Percentiles rank a stretch among this genome's conserved stretches.
Evolutionary conservation across 1,140 invertebrate species (phyloP).

Genomic region (Tribolium madens): DNA sequence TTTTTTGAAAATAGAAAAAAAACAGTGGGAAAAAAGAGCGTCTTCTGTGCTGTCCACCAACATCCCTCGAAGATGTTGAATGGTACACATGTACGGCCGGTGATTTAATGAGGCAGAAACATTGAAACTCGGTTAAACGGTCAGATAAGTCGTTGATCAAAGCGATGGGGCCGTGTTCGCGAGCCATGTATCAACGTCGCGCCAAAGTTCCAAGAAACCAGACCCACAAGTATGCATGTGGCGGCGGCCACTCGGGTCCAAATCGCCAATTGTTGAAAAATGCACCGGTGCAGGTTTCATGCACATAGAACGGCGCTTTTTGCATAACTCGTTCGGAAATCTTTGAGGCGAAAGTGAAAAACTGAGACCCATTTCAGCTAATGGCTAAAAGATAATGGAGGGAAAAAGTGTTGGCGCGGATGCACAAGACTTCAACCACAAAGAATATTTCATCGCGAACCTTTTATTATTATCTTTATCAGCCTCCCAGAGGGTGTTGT

Average conservation of each 20-base stretch:
- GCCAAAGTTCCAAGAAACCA: slow-evolving; percentile 52
- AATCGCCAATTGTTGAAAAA: slow-evolving; percentile 35
- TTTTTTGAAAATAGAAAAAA: slow-evolving; percentile 17
- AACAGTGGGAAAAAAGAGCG: background rate
- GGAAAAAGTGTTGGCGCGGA: background rate
- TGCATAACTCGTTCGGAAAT: slow-evolving; percentile 26
- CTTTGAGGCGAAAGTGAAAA: background rate
- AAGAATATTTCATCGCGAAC: slow-evolving; percentile 20
- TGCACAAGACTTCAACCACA: background rate
- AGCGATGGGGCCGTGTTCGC: slow-evolving; percentile 45
- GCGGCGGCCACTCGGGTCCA: slow-evolving; percentile 30
- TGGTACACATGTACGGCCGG: slow-evolving; percentile 50
- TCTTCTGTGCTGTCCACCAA: slow-evolving; percentile 33
- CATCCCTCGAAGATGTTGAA: slow-evolving; percentile 46
- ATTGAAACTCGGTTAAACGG: slow-evolving; percentile 53
- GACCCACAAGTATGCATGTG: slow-evolving; percentile 42
- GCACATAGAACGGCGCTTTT: slow-evolving; percentile 4
- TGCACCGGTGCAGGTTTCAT: slow-evolving; percentile 24
- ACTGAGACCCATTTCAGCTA: background rate
- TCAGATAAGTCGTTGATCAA: slow-evolving; percentile 55
- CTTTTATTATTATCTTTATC: slow-evolving; percentile 30
- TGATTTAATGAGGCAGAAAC: slow-evolving; percentile 56
- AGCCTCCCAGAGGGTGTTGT: slow-evolving; percentile 30
- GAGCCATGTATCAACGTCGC: slow-evolving; percentile 54
- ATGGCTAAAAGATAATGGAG: background rate